Percentiles rank a stretch among this genome's conserved stretches.
phyloP scores from a whole-genome alignment of 2,888 invertebrate genomes.

The Leucophenga montana region DNA sequence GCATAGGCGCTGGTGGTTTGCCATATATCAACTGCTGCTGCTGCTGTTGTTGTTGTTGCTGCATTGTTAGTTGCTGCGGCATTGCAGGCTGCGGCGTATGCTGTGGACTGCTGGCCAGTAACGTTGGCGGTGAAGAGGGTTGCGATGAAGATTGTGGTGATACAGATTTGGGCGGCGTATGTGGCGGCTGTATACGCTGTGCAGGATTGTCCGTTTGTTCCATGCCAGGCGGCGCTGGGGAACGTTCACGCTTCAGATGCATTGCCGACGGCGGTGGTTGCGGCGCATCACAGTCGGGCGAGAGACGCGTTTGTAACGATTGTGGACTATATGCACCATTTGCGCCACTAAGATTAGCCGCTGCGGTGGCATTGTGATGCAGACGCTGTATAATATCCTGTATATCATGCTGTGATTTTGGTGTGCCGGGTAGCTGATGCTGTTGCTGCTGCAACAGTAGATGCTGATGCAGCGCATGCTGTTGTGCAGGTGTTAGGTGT shows the following conservation, averaged over 20 bases:
- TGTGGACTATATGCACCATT: slow-evolving; percentile 63
- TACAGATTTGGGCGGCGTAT: slow-evolving; percentile 70
- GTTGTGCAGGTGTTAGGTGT: slow-evolving; percentile 63
- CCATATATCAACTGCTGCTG: slow-evolving; percentile 49
- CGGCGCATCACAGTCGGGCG: slow-evolving; percentile 48
- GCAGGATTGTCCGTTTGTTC: slow-evolving; percentile 69
- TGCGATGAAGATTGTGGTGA: slow-evolving; percentile 70
- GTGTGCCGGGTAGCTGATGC: slow-evolving; percentile 51
- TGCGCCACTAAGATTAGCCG: slow-evolving; percentile 47
- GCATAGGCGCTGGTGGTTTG: slow-evolving; percentile 52
- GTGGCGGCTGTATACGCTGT: slow-evolving; percentile 70
- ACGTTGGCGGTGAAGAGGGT: slow-evolving; percentile 61
- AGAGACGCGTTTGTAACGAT: slow-evolving; percentile 59
- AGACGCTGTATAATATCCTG: slow-evolving; percentile 70
- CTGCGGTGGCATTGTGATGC: slow-evolving; percentile 64
- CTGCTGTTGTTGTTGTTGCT: slow-evolving; percentile 34
- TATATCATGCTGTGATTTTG: slow-evolving; percentile 68
- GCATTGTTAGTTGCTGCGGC: slow-evolving; percentile 41
- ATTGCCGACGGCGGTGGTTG: slow-evolving; percentile 9
- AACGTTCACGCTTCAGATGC: slow-evolving; percentile 69
- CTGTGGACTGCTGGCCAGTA: slow-evolving; percentile 60
- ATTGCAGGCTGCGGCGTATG: slow-evolving; percentile 43
- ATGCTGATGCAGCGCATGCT: slow-evolving; percentile 68
- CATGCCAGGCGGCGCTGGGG: slow-evolving; percentile 60
- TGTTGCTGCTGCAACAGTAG: slow-evolving; percentile 47